Evolutionary conservation across 2,888 invertebrate genomes (phyloP), one percentile per base, ranked within the genome.

Genomic region (Stegana nigrithorax): DNA sequence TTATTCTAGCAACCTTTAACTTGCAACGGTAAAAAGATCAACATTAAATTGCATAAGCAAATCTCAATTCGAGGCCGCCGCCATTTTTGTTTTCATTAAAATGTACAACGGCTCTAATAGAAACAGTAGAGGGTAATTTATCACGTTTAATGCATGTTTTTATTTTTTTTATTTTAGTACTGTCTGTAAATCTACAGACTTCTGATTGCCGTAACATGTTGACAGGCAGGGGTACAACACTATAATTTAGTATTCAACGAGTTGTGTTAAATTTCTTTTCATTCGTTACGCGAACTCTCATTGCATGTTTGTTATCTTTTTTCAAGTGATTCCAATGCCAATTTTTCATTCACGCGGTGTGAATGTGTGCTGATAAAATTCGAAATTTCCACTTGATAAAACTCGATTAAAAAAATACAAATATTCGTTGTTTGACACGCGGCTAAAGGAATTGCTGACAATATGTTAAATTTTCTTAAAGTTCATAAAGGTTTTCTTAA

Each of bases 1-100:
- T n/a, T n/a, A n/a, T n/a, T n/a, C n/a, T n/a, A n/a, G n/a, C n/a
- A n/a, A n/a, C n/a, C n/a, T n/a, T n/a, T n/a, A n/a, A n/a, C n/a
- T n/a, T n/a, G n/a, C n/a, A n/a, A n/a, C n/a, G n/a, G n/a, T n/a
- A n/a, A n/a, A n/a, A n/a, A n/a, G n/a, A n/a, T n/a, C n/a, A n/a
- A n/a, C n/a, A n/a, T n/a, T n/a, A n/a, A n/a, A n/a, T n/a, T n/a
- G n/a, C n/a, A n/a, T n/a, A n/a, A n/a, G n/a, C 39, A 39, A 39
- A 39, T 14, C 39, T n/a, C 39, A 39, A 39, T 39, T 39, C n/a
- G 39, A 63, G 65, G 50, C 60, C 64, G 66, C 62, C 75, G 75
- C 80, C 75, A 75, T 75, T 79, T n/a, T 75, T 77, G 78, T 70
- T 71, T 56, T 65, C 73, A 72, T 77, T 72, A 57, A 75, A 75